phyloP scores from a whole-genome alignment of 2,797 vertebrate species.

The Schizopygopsis malacanthus region DNA sequence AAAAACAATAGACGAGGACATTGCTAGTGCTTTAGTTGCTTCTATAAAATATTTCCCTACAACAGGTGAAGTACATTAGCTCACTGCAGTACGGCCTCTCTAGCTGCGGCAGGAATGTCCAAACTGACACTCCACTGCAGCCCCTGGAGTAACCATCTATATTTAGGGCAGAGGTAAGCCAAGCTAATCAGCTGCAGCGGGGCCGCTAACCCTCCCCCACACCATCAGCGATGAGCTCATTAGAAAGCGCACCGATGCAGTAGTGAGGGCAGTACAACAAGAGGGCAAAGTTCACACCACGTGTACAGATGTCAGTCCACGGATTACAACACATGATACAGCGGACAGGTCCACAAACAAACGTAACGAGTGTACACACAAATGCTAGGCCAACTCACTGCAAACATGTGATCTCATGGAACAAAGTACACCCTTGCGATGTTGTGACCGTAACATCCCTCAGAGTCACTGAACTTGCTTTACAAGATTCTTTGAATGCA shows the following conservation, averaged over 20 bases:
- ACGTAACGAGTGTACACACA: not conserved
- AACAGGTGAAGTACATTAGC: not conserved
- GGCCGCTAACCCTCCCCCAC: constrained; percentile 41
- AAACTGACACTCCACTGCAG: constrained; percentile 47
- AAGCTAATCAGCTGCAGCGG: constrained; percentile 67
- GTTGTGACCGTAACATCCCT: not conserved
- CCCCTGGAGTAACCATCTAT: constrained; percentile 61
- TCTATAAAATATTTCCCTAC: not conserved
- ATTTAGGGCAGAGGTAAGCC: constrained; percentile 71
- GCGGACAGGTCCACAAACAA: not conserved
- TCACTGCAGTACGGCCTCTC: not conserved
- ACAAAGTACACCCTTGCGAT: not conserved
- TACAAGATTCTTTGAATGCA: not conserved
- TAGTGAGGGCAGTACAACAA: not conserved
- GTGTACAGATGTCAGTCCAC: not conserved
- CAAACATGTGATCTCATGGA: not conserved
- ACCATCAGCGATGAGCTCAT: constrained; percentile 9
- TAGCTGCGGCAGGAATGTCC: not conserved
- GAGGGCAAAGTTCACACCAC: constrained; percentile 15
- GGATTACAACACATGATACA: not conserved
- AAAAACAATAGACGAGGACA: not conserved
- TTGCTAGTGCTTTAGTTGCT: not conserved
- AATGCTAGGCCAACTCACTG: not conserved
- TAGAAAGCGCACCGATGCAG: not conserved
- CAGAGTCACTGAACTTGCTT: not conserved